Evolutionary conservation across 2,797 vertebrate species (phyloP).

Genomic region (Furcifer pardalis): DNA sequence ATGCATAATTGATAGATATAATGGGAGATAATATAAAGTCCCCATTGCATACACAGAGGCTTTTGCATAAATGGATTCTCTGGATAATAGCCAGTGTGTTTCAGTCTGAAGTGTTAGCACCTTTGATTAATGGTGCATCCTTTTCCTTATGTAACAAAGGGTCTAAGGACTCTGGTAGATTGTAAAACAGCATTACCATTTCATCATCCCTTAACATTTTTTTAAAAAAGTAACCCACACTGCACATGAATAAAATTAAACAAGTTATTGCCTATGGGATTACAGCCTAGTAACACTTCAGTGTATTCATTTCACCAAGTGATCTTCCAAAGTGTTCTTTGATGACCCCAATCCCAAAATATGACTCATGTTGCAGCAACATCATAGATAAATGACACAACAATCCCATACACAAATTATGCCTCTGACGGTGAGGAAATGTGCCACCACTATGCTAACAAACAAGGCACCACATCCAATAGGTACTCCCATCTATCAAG

Average conservation of each 20-base stretch:
- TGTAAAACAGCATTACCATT: background rate
- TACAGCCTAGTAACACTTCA: background rate
- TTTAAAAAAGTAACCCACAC: constrained; percentile 3
- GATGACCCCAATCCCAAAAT: no score
- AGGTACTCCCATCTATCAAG: background rate
- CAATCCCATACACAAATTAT: background rate
- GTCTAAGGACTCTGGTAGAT: background rate
- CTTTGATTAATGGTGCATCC: background rate
- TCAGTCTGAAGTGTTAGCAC: background rate
- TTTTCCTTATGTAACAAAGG: background rate
- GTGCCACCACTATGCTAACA: no score
- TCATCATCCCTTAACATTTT: background rate
- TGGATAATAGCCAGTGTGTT: constrained; percentile 7
- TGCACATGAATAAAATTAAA: background rate
- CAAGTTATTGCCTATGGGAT: background rate
- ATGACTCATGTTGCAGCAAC: background rate
- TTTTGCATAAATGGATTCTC: constrained; percentile 7
- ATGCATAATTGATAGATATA: background rate
- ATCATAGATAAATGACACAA: background rate
- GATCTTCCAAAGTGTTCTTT: background rate
- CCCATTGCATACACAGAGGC: background rate
- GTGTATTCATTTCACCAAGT: background rate
- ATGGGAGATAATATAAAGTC: background rate
- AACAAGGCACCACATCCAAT: background rate
- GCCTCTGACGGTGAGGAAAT: no score